A percentile compares a stretch with the other conserved stretches of the same genome.
Conservation (phyloP, 2,888 invertebrate genomes). For the Busseola fusca region DNA sequence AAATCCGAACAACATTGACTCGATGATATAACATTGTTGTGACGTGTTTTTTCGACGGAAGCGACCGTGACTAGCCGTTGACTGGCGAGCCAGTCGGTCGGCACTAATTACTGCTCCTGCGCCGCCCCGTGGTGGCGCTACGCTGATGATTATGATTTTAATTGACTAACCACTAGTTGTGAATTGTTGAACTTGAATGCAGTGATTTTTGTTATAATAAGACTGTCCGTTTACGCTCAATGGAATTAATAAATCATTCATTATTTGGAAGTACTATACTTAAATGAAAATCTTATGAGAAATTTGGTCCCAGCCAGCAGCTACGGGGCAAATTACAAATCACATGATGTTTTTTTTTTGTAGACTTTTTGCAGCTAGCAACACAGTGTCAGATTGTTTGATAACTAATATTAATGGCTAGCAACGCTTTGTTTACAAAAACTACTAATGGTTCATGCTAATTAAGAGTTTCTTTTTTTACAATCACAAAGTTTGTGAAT, state of each 20-base stretch:
- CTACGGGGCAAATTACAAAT: constrained; percentile 16
- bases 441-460: constrained; percentile 64
- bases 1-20: constrained; percentile 30
- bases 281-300: background rate
- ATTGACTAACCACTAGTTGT: constrained; percentile 57
- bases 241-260: background rate
- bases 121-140: constrained; percentile 58
- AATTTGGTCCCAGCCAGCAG: constrained; percentile 1
- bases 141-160: constrained; percentile 60
- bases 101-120: constrained; percentile 57
- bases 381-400: constrained; percentile 63
- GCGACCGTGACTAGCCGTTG: constrained; percentile 57
- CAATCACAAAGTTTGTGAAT: constrained; percentile 35
- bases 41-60: constrained; percentile 63
- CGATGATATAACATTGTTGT: constrained; percentile 58
- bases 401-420: constrained; percentile 69
- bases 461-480: constrained; percentile 58
- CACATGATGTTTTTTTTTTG: constrained; percentile 61
- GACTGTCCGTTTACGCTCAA: constrained; percentile 5
- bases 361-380: constrained; percentile 60
- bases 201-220: constrained; percentile 48
- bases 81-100: constrained; percentile 56
- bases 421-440: constrained; percentile 69
- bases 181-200: constrained; percentile 49
- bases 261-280: background rate